Percentiles rank a stretch among this genome's conserved stretches.
Evolutionary conservation across 2,113 vertebrate genomes (phyloP).

Genomic region (Neodon shergylaensis): DNA sequence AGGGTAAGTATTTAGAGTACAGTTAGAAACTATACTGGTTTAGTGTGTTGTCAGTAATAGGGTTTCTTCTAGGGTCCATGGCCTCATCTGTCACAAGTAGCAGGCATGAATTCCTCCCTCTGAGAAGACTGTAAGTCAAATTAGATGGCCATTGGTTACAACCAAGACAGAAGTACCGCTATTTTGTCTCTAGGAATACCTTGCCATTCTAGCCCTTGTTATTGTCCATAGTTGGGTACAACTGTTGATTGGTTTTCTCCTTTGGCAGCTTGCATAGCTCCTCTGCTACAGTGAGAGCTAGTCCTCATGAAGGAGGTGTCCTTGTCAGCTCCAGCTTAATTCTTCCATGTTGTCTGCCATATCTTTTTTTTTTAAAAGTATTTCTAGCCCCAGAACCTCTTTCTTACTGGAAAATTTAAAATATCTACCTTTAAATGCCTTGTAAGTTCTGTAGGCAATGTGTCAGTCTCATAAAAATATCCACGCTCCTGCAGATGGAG

Average conservation of each 20-base stretch:
- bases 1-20: background rate
- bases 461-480: background rate
- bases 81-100: too few species aligned
- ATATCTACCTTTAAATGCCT: background rate
- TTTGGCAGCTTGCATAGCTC: background rate
- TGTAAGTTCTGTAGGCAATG: background rate
- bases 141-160: background rate
- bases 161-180: background rate
- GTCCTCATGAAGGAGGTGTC: background rate
- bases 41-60: background rate
- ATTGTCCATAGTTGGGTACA: background rate
- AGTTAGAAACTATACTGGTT: background rate
- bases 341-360: background rate
- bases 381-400: background rate
- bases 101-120: background rate
- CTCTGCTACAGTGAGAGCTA: background rate
- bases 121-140: background rate
- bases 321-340: background rate
- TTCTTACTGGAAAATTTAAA: background rate
- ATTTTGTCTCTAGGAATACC: background rate
- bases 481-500: background rate
- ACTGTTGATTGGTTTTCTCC: background rate
- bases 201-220: background rate
- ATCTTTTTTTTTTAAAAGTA: background rate
- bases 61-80: background rate